Evolutionary conservation across 2,113 vertebrate genomes (phyloP).

Genomic region (Orthonyx spaldingii): DNA sequence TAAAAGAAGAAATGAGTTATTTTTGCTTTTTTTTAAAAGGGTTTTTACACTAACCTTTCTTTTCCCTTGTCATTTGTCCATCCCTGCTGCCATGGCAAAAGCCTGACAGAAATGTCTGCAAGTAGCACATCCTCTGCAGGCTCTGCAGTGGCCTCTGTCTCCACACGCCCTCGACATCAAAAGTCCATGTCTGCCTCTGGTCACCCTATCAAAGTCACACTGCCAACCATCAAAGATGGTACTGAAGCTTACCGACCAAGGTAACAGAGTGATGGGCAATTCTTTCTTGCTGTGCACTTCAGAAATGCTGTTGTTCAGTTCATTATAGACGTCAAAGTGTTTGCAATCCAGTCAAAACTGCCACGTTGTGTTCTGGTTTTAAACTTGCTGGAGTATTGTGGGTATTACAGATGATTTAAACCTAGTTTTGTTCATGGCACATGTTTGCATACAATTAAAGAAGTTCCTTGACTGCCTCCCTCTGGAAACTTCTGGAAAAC

Average conservation of each 20-base stretch:
- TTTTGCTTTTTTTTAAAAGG: not conserved
- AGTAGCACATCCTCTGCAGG: slow-evolving; percentile 80
- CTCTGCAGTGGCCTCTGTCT: slow-evolving; percentile 66
- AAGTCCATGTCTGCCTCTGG: slow-evolving; percentile 99
- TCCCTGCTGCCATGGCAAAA: slow-evolving; percentile 15
- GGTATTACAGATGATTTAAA: not conserved
- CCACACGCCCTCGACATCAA: slow-evolving; percentile 91
- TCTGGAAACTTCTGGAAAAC: slow-evolving; percentile 2
- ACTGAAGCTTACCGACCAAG: slow-evolving; percentile 87
- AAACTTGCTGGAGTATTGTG: not conserved
- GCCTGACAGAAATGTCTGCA: slow-evolving; percentile 90
- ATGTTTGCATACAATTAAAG: not conserved
- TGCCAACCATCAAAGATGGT: slow-evolving; percentile 94
- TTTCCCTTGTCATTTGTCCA: not conserved
- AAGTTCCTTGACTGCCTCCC: slow-evolving; percentile 11
- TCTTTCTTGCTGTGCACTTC: not conserved
- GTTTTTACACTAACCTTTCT: not conserved
- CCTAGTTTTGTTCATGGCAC: not conserved
- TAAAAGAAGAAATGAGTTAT: not conserved
- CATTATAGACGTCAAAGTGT: fast-evolving
- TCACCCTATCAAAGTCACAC: slow-evolving; percentile 91
- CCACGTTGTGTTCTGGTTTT: fast-evolving
- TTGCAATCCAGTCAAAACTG: not conserved
- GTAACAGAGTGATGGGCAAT: slow-evolving; percentile 46
- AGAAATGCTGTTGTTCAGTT: not conserved